Conservation (phyloP, 2,888 invertebrate species). For the Nomada hirtipes region DNA sequence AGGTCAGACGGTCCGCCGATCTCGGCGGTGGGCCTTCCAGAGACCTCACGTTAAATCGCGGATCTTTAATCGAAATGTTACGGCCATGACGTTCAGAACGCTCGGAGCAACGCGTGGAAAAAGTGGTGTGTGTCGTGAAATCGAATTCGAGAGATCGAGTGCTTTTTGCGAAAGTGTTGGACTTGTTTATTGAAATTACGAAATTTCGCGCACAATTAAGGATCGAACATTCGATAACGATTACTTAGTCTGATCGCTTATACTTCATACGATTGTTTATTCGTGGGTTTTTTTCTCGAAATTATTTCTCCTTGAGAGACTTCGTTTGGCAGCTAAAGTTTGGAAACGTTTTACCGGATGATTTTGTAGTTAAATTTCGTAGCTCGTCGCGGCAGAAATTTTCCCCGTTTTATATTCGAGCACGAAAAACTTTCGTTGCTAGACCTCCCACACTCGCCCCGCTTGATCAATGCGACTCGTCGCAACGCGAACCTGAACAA, state of each 20-base stretch:
- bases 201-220: background rate
- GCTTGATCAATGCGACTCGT: slow-evolving; percentile 23
- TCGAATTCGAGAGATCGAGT: background rate
- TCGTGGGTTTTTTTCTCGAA: background rate
- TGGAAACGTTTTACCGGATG: background rate
- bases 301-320: background rate
- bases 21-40: slow-evolving; percentile 40
- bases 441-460: too few relatives aligned
- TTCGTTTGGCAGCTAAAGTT: background rate
- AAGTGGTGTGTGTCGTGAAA: slow-evolving; percentile 6
- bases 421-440: slow-evolving; percentile 19
- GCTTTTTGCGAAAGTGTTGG: background rate
- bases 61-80: background rate
- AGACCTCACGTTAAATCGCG: background rate
- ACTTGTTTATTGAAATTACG: background rate
- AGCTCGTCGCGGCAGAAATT: background rate
- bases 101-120: background rate
- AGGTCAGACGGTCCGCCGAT: slow-evolving; percentile 62
- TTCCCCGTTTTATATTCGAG: slow-evolving; percentile 12
- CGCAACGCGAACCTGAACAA: slow-evolving; percentile 10
- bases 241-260: too few relatives aligned
- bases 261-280: too few relatives aligned
- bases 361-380: slow-evolving; percentile 8
- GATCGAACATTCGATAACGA: background rate
- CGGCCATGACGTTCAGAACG: background rate